A percentile compares a stretch with the other conserved stretches of the same genome.
Conservation (phyloP, 2,113 vertebrate genomes). For the Notarius lentiginosus region DNA sequence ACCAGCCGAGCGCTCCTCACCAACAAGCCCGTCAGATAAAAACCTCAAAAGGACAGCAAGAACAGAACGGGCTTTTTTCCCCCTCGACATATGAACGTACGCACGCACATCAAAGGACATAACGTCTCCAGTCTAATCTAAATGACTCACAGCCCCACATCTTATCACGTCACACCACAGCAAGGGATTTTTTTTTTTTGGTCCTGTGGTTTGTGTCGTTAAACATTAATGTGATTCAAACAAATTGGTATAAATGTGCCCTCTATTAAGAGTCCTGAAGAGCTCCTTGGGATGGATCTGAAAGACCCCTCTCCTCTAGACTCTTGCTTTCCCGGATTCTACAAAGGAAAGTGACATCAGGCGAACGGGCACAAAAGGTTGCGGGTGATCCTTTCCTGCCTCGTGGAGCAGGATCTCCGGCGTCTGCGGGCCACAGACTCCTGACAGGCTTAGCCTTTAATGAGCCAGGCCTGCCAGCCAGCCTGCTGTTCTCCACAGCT, state of each 20-base stretch:
- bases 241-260: background rate
- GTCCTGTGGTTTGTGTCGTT: background rate
- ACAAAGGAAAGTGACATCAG: slow-evolving; percentile 3
- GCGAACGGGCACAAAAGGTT: slow-evolving; percentile 7
- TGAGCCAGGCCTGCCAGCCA: slow-evolving; percentile 49
- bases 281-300: background rate
- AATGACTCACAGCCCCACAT: background rate
- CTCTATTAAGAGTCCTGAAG: background rate
- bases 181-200: background rate
- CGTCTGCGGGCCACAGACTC: slow-evolving; percentile 33
- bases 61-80: too few relatives aligned
- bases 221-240: background rate
- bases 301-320: background rate
- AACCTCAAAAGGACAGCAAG: background rate
- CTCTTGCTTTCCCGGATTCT: background rate
- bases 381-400: background rate
- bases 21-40: background rate
- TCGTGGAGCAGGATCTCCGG: background rate
- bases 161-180: background rate
- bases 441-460: slow-evolving; percentile 53
- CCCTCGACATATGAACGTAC: too few relatives aligned
- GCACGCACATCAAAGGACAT: background rate
- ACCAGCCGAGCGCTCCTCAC: background rate
- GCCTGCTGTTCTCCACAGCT: slow-evolving; percentile 46
- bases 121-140: background rate